Base-by-base conservation (phyloP, 1,140 invertebrate genomes). In the Ganaspis sp. region DNA sequence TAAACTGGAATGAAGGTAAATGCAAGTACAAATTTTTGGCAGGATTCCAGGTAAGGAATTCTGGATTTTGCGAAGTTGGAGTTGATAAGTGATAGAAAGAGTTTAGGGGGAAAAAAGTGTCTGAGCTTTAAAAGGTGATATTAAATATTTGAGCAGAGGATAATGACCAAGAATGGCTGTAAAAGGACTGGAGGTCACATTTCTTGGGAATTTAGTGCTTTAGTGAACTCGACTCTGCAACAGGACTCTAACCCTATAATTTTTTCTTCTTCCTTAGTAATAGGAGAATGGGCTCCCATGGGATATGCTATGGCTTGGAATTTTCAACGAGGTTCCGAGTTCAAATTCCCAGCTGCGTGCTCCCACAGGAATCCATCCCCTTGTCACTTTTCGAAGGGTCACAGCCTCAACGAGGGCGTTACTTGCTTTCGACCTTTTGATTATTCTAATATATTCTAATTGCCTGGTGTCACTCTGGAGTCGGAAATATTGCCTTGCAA, bases 371-470 rank as follows among this genome's bases (percentile, higher is more conserved):
- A 64, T 64, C 26, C 54, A 64, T 64, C 54, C 54, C 54, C 23
- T 64, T 64, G 54, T 64, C 54, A 64, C 54, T 64, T 64, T 29
- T 12, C 23, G 11, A 64, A 64, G 54, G 54, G 54, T 64, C 54
- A 64, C 15, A 26, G 23, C 54, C 54, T 64, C 54, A 64, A 64
- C 54, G 54, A 64, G 54, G 54, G 54, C 54, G 54, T 64, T 58
- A 64, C 54, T 64, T 64, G 54, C 54, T 64, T 64, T 64, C 54
- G 54, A 64, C 54, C 54, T 64, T 29, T 64, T 64, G 54, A 64
- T 64, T 64, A 64, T 64, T 64, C 54, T 64, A 64, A 64, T 64
- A 64, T 64, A 64, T 64, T 64, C 54, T 64, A 64, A 64, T 64
- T 64, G 54, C 54, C 54, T 29, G 54, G 54, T 64, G 54, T 64